Evolutionary conservation across 1,140 invertebrate genomes (phyloP).

Genomic region (Scaptomyza pallida): DNA sequence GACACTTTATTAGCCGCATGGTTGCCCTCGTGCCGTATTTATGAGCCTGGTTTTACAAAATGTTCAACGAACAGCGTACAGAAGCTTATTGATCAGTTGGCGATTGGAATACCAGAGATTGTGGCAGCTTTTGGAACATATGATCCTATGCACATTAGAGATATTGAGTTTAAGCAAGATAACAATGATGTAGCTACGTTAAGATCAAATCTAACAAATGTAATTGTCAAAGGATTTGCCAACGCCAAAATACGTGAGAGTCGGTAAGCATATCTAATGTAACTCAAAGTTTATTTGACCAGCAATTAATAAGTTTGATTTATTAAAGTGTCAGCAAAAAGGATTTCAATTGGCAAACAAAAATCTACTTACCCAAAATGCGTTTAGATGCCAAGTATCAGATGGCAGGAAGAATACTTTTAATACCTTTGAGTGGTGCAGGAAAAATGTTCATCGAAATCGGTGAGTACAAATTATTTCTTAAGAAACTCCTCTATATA

Average conservation of each 20-base stretch:
- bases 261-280: slow-evolving; percentile 80
- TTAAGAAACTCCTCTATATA: not conserved
- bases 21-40: slow-evolving; percentile 87
- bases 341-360: slow-evolving; percentile 88
- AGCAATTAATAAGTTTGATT: too few relatives aligned
- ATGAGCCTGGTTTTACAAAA: slow-evolving; percentile 86
- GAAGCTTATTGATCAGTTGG: slow-evolving; percentile 86
- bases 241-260: slow-evolving; percentile 86
- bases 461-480: slow-evolving; percentile 78
- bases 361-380: slow-evolving; percentile 86
- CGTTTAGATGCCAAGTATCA: slow-evolving; percentile 89
- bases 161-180: slow-evolving; percentile 73
- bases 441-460: slow-evolving; percentile 89
- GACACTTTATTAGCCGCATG: slow-evolving; percentile 85
- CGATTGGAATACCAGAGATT: slow-evolving; percentile 81
- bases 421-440: slow-evolving; percentile 88
- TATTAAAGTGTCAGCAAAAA: slow-evolving; percentile 86
- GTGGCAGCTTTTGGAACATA: slow-evolving; percentile 55
- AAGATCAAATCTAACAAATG: slow-evolving; percentile 87
- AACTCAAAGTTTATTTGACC: too few relatives aligned
- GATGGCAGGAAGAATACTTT: slow-evolving; percentile 88
- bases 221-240: slow-evolving; percentile 86
- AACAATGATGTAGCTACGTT: slow-evolving; percentile 87
- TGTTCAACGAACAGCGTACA: slow-evolving; percentile 87
- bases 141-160: slow-evolving; percentile 69